phyloP scores from a whole-genome alignment of 2,113 vertebrate species.

The Taxidea taxus region DNA sequence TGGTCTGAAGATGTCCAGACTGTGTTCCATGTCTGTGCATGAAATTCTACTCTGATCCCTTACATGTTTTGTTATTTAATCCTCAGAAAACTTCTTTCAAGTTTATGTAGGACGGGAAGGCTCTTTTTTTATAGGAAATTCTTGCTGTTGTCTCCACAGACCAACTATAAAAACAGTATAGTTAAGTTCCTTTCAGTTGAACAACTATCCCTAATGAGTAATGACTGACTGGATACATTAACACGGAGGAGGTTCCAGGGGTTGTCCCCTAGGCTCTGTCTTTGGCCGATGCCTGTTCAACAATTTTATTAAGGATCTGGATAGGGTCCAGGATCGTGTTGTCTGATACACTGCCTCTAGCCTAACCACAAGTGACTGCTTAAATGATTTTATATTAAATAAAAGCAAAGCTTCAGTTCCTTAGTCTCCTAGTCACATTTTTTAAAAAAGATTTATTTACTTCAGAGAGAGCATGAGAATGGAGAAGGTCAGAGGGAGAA shows the following conservation, averaged over 20 bases:
- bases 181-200: neutral
- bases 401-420: neutral
- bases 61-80: neutral
- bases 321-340: neutral
- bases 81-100: neutral
- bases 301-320: neutral
- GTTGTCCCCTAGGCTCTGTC: neutral
- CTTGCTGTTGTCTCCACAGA: neutral
- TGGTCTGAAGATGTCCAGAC: neutral
- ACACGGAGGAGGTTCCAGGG: neutral
- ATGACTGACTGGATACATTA: neutral
- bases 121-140: neutral
- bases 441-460: too few species aligned
- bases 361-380: neutral
- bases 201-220: neutral
- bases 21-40: neutral
- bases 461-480: too few species aligned
- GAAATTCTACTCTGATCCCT: neutral
- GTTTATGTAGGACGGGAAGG: neutral
- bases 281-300: neutral
- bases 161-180: neutral
- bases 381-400: constrained; percentile 10
- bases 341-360: neutral
- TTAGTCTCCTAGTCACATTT: neutral
- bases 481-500: too few species aligned